Conservation (phyloP, 2,113 vertebrate genomes). For the Gorsachius goisagi region DNA sequence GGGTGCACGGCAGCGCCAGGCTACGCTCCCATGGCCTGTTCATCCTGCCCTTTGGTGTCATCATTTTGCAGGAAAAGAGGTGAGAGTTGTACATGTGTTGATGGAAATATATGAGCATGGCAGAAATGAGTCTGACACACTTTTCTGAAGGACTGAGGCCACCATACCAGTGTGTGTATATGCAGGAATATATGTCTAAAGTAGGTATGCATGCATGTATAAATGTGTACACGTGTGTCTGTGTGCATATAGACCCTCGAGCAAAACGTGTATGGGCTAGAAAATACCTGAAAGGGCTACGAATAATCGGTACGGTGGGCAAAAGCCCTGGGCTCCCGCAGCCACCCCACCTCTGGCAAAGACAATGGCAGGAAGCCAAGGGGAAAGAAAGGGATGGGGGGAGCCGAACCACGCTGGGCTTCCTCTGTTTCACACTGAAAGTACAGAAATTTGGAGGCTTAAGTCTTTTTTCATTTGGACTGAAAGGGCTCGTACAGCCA, state of each 20-base stretch:
- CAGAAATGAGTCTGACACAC: neutral
- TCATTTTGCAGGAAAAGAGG: neutral
- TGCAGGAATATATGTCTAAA: neutral
- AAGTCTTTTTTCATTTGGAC: neutral
- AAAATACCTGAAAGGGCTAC: neutral
- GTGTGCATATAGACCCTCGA: neutral
- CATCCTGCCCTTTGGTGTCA: neutral
- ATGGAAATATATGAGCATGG: neutral
- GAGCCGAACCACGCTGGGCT: neutral
- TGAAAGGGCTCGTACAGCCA: neutral
- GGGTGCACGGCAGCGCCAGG: neutral
- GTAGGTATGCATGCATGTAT: neutral
- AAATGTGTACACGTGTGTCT: neutral
- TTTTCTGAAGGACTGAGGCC: neutral
- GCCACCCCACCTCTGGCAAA: neutral
- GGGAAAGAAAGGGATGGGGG: neutral
- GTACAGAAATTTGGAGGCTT: neutral
- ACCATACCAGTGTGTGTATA: neutral
- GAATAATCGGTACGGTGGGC: neutral
- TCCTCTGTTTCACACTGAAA: neutral
- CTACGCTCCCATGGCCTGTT: fast-evolving
- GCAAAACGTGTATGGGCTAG: neutral
- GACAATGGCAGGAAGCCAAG: constrained; percentile 34
- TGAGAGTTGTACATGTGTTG: neutral
- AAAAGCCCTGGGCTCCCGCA: neutral